Evolutionary conservation across 2,113 vertebrate species (phyloP).

Genomic region (Barbus barbus): DNA sequence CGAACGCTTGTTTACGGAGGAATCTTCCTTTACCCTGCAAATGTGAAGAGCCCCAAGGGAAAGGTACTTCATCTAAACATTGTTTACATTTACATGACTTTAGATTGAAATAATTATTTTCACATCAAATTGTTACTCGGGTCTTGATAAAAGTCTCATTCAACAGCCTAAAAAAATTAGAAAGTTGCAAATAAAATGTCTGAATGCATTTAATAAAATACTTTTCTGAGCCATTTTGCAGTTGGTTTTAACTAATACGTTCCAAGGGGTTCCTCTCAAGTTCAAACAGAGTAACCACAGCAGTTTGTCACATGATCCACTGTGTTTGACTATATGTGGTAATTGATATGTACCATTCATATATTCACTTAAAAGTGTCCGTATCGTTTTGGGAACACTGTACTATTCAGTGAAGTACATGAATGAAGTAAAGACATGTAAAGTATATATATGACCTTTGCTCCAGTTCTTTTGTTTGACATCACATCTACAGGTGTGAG

Average conservation of each 20-base stretch:
- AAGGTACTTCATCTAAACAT: constrained; percentile 77
- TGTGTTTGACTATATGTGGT: background rate
- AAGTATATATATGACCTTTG: background rate
- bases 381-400: background rate
- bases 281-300: background rate
- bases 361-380: background rate
- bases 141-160: too few species aligned
- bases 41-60: constrained; percentile 87
- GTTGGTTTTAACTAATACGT: too few species aligned
- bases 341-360: background rate
- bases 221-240: too few species aligned
- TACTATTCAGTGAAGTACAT: background rate
- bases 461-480: background rate
- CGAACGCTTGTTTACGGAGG: constrained; percentile 94
- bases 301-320: background rate
- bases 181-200: too few species aligned
- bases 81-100: too few species aligned
- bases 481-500: background rate
- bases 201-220: too few species aligned
- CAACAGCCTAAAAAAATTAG: too few species aligned
- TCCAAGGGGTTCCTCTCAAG: background rate
- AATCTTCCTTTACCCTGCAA: constrained; percentile 94
- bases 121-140: too few species aligned
- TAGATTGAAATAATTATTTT: too few species aligned
- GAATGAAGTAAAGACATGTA: background rate